These are phyloP conservation scores for Chironomus tepperi DNA, from an alignment of 1,140 invertebrate species.

Conservation along the genomic window DNA sequence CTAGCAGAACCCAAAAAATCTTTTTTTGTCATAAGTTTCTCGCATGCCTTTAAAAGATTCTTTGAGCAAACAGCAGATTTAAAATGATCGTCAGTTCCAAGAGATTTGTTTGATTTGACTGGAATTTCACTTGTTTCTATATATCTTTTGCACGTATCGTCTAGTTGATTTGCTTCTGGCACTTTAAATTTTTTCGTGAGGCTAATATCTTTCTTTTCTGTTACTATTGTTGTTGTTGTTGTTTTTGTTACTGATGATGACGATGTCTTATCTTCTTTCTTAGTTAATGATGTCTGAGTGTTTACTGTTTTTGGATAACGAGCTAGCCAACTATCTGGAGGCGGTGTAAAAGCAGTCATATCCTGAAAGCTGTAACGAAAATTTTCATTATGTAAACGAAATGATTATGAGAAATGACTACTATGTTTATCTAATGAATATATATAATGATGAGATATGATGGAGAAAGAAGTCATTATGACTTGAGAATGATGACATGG, in stretches of 20 bases:
- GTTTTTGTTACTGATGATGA: not conserved
- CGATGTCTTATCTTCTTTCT: constrained; percentile 9
- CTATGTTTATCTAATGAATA: too few relatives aligned
- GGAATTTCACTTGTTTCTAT: not conserved
- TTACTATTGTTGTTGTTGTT: not conserved
- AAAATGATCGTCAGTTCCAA: constrained; percentile 6
- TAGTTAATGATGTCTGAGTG: not conserved
- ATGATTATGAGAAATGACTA: not conserved
- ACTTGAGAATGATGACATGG: too few relatives aligned
- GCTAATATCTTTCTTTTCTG: not conserved
- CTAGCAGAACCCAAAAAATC: not conserved
- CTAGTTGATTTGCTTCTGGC: not conserved
- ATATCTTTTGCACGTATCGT: not conserved
- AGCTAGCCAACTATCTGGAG: not conserved
- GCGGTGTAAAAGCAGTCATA: constrained; percentile 15
- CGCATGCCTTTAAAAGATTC: not conserved
- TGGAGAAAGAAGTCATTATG: too few relatives aligned
- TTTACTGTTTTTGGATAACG: not conserved
- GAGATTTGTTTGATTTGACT: constrained; percentile 1
- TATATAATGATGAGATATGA: too few relatives aligned
- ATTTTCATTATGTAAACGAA: not conserved
- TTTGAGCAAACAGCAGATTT: constrained; percentile 11
- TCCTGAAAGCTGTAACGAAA: constrained; percentile 8
- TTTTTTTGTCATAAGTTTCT: not conserved
- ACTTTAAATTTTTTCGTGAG: not conserved